Base-by-base conservation (phyloP, 2,113 vertebrate genomes). In the Sorex fumeus region DNA sequence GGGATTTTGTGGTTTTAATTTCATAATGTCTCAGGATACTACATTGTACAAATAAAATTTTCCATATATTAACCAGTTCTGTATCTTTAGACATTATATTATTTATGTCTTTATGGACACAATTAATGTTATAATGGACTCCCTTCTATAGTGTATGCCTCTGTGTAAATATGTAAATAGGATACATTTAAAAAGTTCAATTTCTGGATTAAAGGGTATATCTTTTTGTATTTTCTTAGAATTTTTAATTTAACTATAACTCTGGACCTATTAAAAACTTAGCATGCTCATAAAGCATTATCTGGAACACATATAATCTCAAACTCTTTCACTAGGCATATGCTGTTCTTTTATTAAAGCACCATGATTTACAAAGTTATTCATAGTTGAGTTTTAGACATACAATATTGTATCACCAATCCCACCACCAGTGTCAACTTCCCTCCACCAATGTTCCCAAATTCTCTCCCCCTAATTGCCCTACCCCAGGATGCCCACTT, bases 131-230 rank as follows among this genome's bases (percentile, higher is more conserved):
- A 8, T 28, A 88, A 34, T 67, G 25, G 23, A 62, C 15, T 82
- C 40, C 34, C 6, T 81, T 11, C 57, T 47, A 62, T 45, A 47
- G 60, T 43, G 80, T 53, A 45, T 62, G 36, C 6, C 19, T 72
- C 74, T 70, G 15, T 83, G 34, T 8, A 90, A 74, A 8, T 74
- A 47, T n/a, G 67, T 64, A 15, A 74, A 82, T 64, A 78, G 3
- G 10, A 88, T 91, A 72, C 25, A 69, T 78, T 82, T 85, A 30
- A 91, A 80, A 90, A 64, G n/a, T 71, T 23, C 60, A 90, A 21
- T 86, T 81, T 70, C 60, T 90, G 45, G 8, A 1, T 69, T 83
- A 87, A 8, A 84, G 12, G 74, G 3, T 75, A 77, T n/a, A 5
- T 79, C 1, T 9, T 25, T 64, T 80, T n/a, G 79, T 45, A 70